phyloP scores from a whole-genome alignment of 2,113 vertebrate species.

The Syngnathus scovelli region DNA sequence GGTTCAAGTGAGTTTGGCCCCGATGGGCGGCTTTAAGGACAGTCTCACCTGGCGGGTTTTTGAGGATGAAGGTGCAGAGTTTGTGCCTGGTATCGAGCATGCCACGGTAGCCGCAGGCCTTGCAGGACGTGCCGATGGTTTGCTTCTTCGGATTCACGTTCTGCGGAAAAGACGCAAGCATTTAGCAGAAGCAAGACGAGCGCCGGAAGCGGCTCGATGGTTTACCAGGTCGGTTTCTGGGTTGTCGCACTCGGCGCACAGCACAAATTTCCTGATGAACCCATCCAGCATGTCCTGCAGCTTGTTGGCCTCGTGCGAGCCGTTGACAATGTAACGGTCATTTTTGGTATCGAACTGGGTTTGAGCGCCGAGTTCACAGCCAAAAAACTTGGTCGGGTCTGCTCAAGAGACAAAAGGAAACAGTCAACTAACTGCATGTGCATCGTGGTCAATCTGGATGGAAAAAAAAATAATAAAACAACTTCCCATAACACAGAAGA shows the following conservation, averaged over 20 bases:
- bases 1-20: background rate
- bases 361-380: constrained; percentile 99
- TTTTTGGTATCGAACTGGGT: constrained; percentile 99
- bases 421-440: no score
- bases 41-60: constrained; percentile 95
- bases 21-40: background rate
- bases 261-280: constrained; percentile 99
- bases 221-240: constrained; percentile 97
- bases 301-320: constrained; percentile 99
- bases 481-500: no score
- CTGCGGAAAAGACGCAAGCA: constrained; percentile 53
- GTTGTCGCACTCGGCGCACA: constrained; percentile 99
- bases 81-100: constrained; percentile 99
- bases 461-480: no score
- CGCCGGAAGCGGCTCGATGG: background rate
- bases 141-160: constrained; percentile 99
- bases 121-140: constrained; percentile 98
- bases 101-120: constrained; percentile 97
- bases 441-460: no score
- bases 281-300: constrained; percentile 99
- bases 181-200: no score
- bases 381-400: constrained; percentile 99
- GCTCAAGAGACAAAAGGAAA: background rate
- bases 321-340: constrained; percentile 99
- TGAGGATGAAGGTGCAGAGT: constrained; percentile 99